Conservation (phyloP, 1,140 invertebrate genomes). For the Ceratina japonica region DNA sequence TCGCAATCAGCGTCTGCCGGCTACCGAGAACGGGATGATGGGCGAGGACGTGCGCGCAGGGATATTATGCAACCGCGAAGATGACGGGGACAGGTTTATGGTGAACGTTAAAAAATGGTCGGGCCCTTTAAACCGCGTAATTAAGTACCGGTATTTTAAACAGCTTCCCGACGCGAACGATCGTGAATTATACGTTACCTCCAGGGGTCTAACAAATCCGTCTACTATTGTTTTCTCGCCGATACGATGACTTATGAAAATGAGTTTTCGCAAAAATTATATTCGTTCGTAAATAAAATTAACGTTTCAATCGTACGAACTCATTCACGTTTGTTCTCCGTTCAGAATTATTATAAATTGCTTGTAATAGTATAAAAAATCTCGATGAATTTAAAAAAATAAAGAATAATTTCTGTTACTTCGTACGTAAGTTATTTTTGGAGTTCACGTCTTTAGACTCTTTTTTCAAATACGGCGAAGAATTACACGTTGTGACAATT, state of each 20-base stretch:
- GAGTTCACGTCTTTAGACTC: too few relatives aligned
- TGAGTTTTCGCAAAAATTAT: not conserved
- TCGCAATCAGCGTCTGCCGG: constrained; percentile 67
- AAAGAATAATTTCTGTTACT: too few relatives aligned
- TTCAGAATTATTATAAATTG: too few relatives aligned
- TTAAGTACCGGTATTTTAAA: constrained; percentile 48
- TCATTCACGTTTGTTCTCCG: too few relatives aligned
- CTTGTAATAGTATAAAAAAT: not conserved
- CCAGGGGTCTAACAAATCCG: not conserved
- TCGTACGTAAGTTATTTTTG: too few relatives aligned
- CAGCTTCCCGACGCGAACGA: constrained; percentile 6
- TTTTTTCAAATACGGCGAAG: not conserved
- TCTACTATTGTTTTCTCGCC: constrained; percentile 3
- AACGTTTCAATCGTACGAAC: too few relatives aligned
- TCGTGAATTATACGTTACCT: constrained; percentile 26
- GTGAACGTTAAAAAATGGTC: constrained; percentile 44
- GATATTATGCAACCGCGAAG: constrained; percentile 37
- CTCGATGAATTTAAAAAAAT: not conserved
- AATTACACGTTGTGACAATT: constrained; percentile 16
- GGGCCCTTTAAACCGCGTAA: constrained; percentile 41
- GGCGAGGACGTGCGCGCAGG: constrained; percentile 43
- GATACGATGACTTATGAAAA: not conserved
- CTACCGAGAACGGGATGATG: constrained; percentile 52
- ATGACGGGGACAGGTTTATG: constrained; percentile 49
- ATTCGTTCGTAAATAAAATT: not conserved